Percentiles rank a stretch among this genome's conserved stretches.
phyloP scores from a whole-genome alignment of 2,797 vertebrate genomes.

The Heterohyrax brucei region DNA sequence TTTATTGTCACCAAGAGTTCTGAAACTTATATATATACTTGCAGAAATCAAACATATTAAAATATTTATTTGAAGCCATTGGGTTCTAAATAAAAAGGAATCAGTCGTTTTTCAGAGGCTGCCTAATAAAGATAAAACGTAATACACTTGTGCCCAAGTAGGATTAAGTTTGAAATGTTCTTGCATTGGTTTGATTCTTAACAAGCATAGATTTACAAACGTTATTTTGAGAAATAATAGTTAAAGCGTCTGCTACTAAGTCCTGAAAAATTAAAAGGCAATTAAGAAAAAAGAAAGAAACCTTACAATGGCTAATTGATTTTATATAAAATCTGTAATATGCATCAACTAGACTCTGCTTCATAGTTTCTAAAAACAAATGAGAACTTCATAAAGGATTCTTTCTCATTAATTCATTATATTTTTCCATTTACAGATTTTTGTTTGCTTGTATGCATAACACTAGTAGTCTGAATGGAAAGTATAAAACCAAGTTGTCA shows the following conservation, averaged over 20 bases:
- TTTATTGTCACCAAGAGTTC: neutral
- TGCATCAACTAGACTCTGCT: neutral
- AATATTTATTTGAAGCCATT: constrained; percentile 43
- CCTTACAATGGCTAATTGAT: constrained; percentile 73
- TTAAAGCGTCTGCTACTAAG: constrained; percentile 45
- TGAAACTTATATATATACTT: constrained; percentile 2
- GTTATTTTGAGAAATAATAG: constrained; percentile 70
- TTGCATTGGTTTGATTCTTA: constrained; percentile 61
- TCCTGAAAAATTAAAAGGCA: constrained; percentile 70
- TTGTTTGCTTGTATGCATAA: constrained; percentile 57
- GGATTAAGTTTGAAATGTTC: constrained; percentile 8
- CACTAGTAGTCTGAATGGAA: neutral
- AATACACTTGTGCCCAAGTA: neutral
- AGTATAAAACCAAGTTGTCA: constrained; percentile 11
- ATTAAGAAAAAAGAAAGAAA: constrained; percentile 79
- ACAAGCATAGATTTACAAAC: constrained; percentile 59
- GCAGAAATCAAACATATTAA: constrained; percentile 6
- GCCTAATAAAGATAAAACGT: neutral
- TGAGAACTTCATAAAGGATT: constrained; percentile 28
- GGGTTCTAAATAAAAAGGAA: constrained; percentile 45
- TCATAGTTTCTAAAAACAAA: constrained; percentile 61
- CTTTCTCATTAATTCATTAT: constrained; percentile 30
- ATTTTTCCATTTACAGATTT: constrained; percentile 46
- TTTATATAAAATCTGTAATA: neutral
- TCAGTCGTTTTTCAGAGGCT: constrained; percentile 26